Percentiles rank a stretch among this genome's conserved stretches.
Conservation (phyloP, 2,797 vertebrate species). For the Artibeus lituratus region DNA sequence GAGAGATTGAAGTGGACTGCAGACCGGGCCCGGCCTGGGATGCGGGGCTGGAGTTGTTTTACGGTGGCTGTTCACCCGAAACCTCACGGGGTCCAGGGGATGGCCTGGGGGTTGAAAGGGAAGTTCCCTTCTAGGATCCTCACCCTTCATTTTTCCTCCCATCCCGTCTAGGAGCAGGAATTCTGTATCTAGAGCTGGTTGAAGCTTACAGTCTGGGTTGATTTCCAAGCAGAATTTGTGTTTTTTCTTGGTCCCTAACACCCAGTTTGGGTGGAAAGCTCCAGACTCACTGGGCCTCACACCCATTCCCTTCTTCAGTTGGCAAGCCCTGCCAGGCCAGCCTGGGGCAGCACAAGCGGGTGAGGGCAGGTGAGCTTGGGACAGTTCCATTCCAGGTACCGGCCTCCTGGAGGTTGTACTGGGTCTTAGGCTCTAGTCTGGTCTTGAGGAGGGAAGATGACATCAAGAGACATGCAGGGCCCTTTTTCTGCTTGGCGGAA, state of each 20-base stretch:
- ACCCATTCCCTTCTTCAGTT: not conserved
- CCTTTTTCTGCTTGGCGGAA: not conserved
- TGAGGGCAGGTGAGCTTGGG: not conserved
- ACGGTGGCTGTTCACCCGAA: not conserved
- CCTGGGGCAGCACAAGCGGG: not conserved
- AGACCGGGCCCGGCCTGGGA: not conserved
- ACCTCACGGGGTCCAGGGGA: not conserved
- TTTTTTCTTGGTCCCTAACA: not conserved
- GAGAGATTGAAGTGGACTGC: not conserved
- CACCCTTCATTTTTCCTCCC: not conserved
- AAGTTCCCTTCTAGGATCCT: not conserved
- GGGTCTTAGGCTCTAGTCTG: not conserved
- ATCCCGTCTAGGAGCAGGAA: not conserved
- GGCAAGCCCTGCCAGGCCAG: not conserved
- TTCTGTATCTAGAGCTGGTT: not conserved
- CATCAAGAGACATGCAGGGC: not conserved
- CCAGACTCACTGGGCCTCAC: not conserved
- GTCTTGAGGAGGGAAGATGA: not conserved
- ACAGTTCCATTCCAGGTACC: not conserved
- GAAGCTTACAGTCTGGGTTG: not conserved
- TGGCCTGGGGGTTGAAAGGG: not conserved
- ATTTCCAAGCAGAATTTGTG: not conserved
- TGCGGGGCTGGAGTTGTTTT: rapidly evolving
- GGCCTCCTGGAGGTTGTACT: not conserved
- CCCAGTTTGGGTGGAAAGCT: not conserved